These are phyloP conservation scores for Baronia brevicornis DNA, from an alignment of 2,888 invertebrate species.

Conservation along the genomic window DNA sequence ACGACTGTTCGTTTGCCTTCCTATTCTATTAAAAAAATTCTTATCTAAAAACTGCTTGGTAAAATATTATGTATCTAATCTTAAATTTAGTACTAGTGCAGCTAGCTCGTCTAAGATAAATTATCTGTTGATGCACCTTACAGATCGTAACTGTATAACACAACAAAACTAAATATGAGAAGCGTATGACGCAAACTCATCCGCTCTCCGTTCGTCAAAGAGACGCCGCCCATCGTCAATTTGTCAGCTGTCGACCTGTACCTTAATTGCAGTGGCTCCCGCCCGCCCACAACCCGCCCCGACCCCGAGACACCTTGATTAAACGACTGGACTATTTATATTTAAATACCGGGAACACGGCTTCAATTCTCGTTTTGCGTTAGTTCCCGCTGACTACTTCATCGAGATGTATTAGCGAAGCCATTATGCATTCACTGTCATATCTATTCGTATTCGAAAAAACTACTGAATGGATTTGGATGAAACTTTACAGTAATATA, in stretches of 20 bases:
- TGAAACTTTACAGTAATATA: too few species aligned
- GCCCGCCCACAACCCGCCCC: constrained; percentile 17
- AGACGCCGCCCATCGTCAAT: constrained; percentile 40
- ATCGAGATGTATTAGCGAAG: constrained; percentile 6
- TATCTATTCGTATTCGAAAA: background rate
- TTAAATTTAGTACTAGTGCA: too few species aligned
- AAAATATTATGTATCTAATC: too few species aligned
- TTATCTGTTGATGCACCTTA: constrained; percentile 9
- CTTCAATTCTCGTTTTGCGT: constrained; percentile 15
- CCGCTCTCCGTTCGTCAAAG: constrained; percentile 4
- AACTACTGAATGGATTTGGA: too few species aligned
- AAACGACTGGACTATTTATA: constrained; percentile 50
- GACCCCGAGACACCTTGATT: constrained; percentile 56
- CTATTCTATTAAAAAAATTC: too few species aligned
- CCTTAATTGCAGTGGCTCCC: constrained; percentile 48
- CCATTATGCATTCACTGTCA: constrained; percentile 1
- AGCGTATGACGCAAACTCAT: constrained; percentile 3
- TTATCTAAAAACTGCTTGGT: too few species aligned
- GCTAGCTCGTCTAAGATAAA: constrained; percentile 6
- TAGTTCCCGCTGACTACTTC: constrained; percentile 7
- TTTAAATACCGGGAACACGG: constrained; percentile 18
- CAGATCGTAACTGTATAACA: constrained; percentile 3
- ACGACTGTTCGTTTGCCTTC: too few species aligned
- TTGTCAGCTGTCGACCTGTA: constrained; percentile 66
- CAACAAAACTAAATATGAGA: constrained; percentile 6